These are phyloP conservation scores for Marmota monax DNA, from an alignment of 2,113 vertebrate species.

Conservation along the genomic window DNA sequence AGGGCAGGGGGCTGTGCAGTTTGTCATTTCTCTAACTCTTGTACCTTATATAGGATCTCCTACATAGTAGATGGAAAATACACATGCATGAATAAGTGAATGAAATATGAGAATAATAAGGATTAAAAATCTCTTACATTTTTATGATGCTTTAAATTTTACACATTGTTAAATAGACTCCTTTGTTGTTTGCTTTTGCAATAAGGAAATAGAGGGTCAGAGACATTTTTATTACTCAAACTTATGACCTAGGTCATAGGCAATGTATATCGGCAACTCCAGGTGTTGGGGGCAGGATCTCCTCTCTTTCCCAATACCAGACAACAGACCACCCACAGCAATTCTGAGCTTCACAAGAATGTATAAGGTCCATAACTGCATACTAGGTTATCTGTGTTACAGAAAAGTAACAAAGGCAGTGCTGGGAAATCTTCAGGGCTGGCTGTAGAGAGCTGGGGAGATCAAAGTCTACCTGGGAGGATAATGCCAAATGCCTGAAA, in stretches of 20 bases:
- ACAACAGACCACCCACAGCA: no score
- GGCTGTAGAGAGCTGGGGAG: neutral
- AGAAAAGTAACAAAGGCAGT: neutral
- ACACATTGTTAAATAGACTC: neutral
- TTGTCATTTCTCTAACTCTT: neutral
- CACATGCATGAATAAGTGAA: neutral
- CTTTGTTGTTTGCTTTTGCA: neutral
- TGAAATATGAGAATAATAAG: neutral
- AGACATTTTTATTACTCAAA: neutral
- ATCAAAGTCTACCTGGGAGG: neutral
- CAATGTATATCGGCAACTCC: neutral
- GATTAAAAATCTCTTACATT: neutral
- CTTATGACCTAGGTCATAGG: neutral
- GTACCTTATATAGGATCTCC: neutral
- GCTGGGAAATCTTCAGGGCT: neutral
- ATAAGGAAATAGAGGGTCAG: neutral
- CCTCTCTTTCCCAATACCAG: neutral
- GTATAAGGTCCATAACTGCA: neutral
- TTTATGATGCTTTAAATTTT: conserved; percentile 12
- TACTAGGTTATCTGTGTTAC: neutral
- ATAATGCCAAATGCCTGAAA: neutral
- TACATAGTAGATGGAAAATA: neutral
- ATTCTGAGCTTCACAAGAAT: neutral
- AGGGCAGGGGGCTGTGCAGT: neutral
- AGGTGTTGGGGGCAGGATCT: no score